Evolutionary conservation across 2,888 invertebrate genomes (phyloP).

Genomic region (Cepaea hortensis): DNA sequence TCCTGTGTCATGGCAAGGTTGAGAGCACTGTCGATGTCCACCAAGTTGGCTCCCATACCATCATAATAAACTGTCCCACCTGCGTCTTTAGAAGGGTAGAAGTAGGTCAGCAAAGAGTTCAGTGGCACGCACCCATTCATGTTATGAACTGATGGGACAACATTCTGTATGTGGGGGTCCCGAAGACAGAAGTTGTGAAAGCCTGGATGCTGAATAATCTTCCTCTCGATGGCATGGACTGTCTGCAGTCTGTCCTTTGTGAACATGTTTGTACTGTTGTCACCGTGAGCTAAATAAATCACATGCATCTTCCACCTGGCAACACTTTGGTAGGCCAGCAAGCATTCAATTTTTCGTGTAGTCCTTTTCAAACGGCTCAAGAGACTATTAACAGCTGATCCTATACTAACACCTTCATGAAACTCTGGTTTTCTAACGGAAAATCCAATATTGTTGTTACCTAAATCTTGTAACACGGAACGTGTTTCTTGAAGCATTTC

Average conservation of each 20-base stretch:
- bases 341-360: conserved; percentile 42
- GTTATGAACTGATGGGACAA: conserved; percentile 59
- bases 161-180: conserved; percentile 51
- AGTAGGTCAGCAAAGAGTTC: conserved; percentile 71
- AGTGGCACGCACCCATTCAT: conserved; percentile 68
- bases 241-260: conserved; percentile 65
- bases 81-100: conserved; percentile 66
- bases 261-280: conserved; percentile 66
- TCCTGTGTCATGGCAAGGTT: conserved; percentile 67
- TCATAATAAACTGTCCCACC: conserved; percentile 64
- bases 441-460: conserved; percentile 24
- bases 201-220: conserved; percentile 61
- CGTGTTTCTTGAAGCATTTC: conserved; percentile 21
- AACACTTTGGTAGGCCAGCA: conserved; percentile 49
- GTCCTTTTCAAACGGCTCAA: conserved; percentile 51
- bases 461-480: neutral
- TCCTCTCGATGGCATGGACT: conserved; percentile 67
- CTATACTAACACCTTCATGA: neutral
- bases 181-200: conserved; percentile 69
- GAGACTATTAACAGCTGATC: conserved; percentile 2
- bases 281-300: conserved; percentile 66
- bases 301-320: conserved; percentile 62
- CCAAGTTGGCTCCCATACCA: conserved; percentile 65
- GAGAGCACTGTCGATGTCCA: conserved; percentile 67
- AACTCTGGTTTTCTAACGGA: conserved; percentile 3